These are phyloP conservation scores for Leucoma salicis DNA, from an alignment of 2,888 invertebrate genomes.

Conservation along the genomic window DNA sequence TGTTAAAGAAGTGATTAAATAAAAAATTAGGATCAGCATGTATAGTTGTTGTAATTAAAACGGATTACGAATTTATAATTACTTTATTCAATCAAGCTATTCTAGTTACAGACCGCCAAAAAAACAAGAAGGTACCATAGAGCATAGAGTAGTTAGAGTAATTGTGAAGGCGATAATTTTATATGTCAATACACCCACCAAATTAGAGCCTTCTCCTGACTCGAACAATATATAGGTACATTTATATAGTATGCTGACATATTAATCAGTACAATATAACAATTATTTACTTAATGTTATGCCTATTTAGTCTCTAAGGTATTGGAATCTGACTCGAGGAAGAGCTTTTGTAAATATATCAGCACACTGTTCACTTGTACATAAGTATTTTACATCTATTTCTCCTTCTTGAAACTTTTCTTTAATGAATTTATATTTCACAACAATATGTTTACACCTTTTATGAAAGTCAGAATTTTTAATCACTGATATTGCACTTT, in stretches of 20 bases:
- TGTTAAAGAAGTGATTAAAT: no score
- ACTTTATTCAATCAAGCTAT: no score
- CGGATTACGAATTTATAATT: no score
- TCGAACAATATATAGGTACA: not conserved
- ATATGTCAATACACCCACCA: conserved; percentile 1
- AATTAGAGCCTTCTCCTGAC: not conserved
- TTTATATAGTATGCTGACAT: not conserved
- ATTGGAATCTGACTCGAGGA: conserved; percentile 5
- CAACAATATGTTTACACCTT: conserved; percentile 17
- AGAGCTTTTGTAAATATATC: conserved; percentile 12
- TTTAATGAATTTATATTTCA: conserved; percentile 14
- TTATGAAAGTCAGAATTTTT: conserved; percentile 4
- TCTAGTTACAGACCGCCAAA: no score
- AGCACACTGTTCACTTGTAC: conserved; percentile 9
- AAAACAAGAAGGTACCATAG: no score
- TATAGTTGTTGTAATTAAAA: no score
- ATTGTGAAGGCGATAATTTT: not conserved
- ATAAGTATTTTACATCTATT: conserved; percentile 11
- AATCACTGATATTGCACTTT: conserved; percentile 9
- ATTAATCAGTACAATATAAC: not conserved
- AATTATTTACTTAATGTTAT: conserved; percentile 2
- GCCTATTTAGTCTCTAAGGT: conserved; percentile 6
- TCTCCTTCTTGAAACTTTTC: conserved; percentile 10
- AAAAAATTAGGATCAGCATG: no score
- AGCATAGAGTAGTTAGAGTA: no score